Evolutionary conservation across 37 sponge, comb jelly and placozoan species (phyloP), one percentile per base, ranked within the genome.

Genomic region (Spongilla lacustris): DNA sequence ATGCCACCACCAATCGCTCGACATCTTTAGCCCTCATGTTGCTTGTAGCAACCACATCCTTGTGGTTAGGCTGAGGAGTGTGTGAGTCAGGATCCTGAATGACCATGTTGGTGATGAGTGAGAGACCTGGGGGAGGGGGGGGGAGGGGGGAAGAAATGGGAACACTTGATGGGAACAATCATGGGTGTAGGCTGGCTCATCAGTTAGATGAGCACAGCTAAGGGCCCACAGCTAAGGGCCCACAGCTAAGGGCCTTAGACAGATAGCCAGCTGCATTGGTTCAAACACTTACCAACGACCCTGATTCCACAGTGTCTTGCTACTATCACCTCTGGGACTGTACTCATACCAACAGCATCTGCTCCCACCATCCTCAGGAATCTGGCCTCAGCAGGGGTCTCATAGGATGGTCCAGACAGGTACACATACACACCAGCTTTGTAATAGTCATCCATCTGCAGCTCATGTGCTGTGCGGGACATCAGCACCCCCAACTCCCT

Each of bases 281-380:
- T 41, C 41, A 41, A 9, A 34, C 11, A 76, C 96, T 86, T 28
- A 93, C 98, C 98, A 37, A 95, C 76, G 30, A 98, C 96, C 33
- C 66, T 95, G 83, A 98, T 91, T 1, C 93, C 97, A 77, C 92
- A 89, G 76, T 95, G 97, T 38, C 87, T 82, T 8, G 99, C 99
- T 3, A 97, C 96, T 14, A 98, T 83, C 41, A 95, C 93, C 85
- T 98, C 99, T 19, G 95, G 99, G 11, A 96, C 97, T 58, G 97
- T 98, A 83, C 97, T 97, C 99, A 98, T 98, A 0, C 99, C 99
- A 9, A 98, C 94, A 50, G 94, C 88, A 69, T 98, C 99, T 35
- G 86, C 97, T 25, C 99, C 99, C 34, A 93, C 79, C 69, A 82
- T 50, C 23, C 86, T 73, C 66, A 93, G 83, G 66, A 93, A 84